Percentiles rank a stretch among this genome's conserved stretches.
phyloP scores from a whole-genome alignment of 2,797 vertebrate genomes.

The Gouania willdenowi region DNA sequence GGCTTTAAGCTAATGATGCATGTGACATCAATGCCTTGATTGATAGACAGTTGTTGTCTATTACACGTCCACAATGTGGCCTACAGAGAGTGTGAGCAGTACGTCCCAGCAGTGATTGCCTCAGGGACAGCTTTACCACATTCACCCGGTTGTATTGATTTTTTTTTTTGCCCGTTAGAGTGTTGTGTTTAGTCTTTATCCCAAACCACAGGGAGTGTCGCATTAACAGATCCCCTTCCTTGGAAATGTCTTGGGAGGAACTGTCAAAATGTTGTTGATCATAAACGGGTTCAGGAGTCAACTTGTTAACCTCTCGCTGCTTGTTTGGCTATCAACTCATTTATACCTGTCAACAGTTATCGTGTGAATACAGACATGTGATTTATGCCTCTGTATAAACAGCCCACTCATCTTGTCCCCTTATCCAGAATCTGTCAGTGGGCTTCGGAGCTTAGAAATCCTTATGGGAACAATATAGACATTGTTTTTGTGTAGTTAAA shows the following conservation, averaged over 20 bases:
- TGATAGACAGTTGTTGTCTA: no score
- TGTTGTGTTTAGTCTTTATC: slow-evolving; percentile 28
- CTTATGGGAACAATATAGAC: no score
- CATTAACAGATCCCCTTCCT: slow-evolving; percentile 31
- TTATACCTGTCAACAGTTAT: slow-evolving; percentile 45
- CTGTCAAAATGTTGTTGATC: slow-evolving; percentile 24
- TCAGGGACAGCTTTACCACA: slow-evolving; percentile 14
- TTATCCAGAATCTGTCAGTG: slow-evolving; percentile 1
- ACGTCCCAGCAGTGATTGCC: no score
- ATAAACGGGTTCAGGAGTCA: slow-evolving; percentile 46
- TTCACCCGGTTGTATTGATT: slow-evolving; percentile 49
- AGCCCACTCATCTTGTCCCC: slow-evolving; percentile 4
- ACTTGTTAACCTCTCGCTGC: slow-evolving; percentile 45
- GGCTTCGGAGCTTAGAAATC: not conserved
- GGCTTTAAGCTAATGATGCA: no score
- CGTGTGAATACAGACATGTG: slow-evolving; percentile 26
- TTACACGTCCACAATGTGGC: no score
- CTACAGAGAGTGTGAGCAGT: no score
- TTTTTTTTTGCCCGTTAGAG: slow-evolving; percentile 21
- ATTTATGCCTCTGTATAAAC: slow-evolving; percentile 38
- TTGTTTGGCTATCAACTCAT: slow-evolving; percentile 6
- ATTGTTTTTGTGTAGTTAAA: no score
- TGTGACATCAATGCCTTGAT: no score
- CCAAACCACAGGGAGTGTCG: slow-evolving; percentile 16
- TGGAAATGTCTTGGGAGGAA: slow-evolving; percentile 18